phyloP scores from a whole-genome alignment of 2,113 vertebrate genomes.

The Cryptotis parvus region DNA sequence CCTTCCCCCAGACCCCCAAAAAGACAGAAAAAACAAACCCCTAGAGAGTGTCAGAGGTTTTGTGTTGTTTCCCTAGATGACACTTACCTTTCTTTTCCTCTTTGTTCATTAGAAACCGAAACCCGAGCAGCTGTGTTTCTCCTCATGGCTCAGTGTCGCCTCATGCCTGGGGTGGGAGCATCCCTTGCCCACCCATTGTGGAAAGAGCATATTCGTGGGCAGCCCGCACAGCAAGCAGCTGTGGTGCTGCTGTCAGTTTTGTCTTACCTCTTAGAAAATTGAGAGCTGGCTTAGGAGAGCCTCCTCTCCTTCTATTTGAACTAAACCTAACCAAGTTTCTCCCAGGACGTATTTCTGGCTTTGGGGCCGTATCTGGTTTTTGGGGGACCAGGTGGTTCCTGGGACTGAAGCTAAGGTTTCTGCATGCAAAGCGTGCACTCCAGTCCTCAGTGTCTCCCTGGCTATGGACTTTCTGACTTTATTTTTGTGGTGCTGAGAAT shows the following conservation, averaged over 20 bases:
- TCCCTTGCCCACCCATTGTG: background rate
- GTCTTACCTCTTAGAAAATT: background rate
- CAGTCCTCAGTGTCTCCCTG: too few species aligned
- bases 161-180: background rate
- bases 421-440: background rate
- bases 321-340: background rate
- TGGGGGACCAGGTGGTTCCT: background rate
- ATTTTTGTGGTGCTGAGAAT: too few species aligned
- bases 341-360: too few species aligned
- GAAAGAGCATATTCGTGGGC: background rate
- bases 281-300: background rate
- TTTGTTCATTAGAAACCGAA: conserved; percentile 3
- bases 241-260: background rate
- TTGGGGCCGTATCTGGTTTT: too few species aligned
- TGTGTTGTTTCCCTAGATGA: background rate
- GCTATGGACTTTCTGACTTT: too few species aligned
- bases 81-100: conserved; percentile 17
- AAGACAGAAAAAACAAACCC: background rate
- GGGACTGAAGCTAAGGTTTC: background rate
- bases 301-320: background rate
- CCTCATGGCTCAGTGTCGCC: background rate
- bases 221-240: background rate
- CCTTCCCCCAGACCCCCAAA: background rate
- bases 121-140: background rate
- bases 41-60: background rate